Percentiles rank a stretch among this genome's conserved stretches.
Evolutionary conservation across 2,113 vertebrate species (phyloP).

Genomic region (Pelodiscus sinensis): DNA sequence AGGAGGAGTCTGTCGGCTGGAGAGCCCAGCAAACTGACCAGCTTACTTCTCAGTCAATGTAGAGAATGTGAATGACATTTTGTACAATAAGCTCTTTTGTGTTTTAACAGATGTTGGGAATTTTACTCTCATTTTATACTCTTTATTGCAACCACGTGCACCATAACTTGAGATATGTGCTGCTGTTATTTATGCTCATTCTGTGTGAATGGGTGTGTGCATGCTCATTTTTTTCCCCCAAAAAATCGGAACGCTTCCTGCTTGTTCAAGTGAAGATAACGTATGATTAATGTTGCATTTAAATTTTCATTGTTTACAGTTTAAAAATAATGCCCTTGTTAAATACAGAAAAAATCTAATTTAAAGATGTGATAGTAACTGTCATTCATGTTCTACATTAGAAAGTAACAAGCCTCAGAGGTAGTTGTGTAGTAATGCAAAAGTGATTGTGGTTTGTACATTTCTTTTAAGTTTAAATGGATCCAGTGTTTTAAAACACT

Average conservation of each 20-base stretch:
- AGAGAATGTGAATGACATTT: conserved; percentile 63
- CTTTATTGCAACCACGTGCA: conserved; percentile 63
- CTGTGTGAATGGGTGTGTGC: conserved; percentile 18
- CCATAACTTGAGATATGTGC: conserved; percentile 72
- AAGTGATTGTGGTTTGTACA: conserved; percentile 54
- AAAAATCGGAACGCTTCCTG: conserved; percentile 62
- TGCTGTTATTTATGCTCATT: conserved; percentile 73
- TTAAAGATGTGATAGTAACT: conserved; percentile 56
- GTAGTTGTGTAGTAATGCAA: conserved; percentile 67
- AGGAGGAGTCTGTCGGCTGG: conserved; percentile 96
- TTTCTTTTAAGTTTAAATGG: conserved; percentile 75
- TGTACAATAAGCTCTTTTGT: conserved; percentile 72
- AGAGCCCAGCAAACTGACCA: conserved; percentile 82
- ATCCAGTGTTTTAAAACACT: conserved; percentile 71
- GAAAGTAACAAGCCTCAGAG: conserved; percentile 52
- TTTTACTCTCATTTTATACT: conserved; percentile 76
- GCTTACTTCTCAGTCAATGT: conserved; percentile 61
- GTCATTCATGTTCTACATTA: conserved; percentile 61
- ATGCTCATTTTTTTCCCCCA: conserved; percentile 35
- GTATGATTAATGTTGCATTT: conserved; percentile 55
- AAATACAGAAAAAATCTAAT: conserved; percentile 40
- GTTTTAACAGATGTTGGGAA: conserved; percentile 79
- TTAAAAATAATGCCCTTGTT: conserved; percentile 52
- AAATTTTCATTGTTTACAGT: conserved; percentile 63
- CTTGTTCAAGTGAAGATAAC: conserved; percentile 50